phyloP scores from a whole-genome alignment of 2,113 vertebrate genomes.

The Parus major region DNA sequence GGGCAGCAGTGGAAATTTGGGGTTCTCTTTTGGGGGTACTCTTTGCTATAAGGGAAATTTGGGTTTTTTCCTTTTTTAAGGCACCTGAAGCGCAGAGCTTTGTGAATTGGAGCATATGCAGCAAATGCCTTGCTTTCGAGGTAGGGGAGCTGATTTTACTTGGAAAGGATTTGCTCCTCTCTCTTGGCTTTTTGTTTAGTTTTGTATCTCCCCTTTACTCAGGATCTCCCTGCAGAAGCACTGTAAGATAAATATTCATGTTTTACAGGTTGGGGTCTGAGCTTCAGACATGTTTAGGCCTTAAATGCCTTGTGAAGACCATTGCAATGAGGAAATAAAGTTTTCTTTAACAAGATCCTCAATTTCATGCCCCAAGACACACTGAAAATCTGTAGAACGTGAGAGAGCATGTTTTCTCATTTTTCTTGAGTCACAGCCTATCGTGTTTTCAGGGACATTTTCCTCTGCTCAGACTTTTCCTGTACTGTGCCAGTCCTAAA shows the following conservation, averaged over 20 bases:
- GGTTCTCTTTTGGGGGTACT: background rate
- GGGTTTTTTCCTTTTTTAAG: background rate
- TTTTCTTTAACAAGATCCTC: background rate
- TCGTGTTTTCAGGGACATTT: background rate
- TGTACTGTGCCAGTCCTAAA: background rate
- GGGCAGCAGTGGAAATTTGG: background rate
- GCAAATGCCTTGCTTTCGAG: background rate
- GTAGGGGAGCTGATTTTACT: background rate
- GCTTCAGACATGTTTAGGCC: background rate
- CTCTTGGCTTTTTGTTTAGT: background rate
- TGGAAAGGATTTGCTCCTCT: background rate
- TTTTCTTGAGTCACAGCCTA: background rate
- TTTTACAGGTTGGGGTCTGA: background rate
- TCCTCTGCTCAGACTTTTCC: background rate
- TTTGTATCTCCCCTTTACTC: background rate
- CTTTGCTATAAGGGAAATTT: background rate
- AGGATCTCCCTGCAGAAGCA: background rate
- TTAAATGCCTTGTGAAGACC: background rate
- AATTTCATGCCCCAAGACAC: background rate
- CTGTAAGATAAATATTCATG: background rate
- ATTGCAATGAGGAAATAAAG: background rate
- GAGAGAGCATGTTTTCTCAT: background rate
- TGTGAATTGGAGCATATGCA: background rate
- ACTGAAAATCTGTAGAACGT: background rate
- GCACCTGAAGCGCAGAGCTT: background rate